Evolutionary conservation across 2,113 vertebrate genomes (phyloP).

Genomic region (Nerophis ophidion): DNA sequence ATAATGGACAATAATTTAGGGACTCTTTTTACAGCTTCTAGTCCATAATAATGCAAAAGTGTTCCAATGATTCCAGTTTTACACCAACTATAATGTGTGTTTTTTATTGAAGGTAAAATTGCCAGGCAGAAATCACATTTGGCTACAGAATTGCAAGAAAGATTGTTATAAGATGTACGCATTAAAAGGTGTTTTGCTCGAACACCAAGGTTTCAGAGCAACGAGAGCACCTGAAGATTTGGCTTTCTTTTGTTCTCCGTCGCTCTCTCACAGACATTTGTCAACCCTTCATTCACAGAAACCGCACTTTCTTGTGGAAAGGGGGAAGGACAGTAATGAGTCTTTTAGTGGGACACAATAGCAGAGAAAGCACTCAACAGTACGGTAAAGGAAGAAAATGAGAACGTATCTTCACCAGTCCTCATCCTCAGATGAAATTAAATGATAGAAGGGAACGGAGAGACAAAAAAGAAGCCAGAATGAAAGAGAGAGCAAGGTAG

Average conservation of each 20-base stretch:
- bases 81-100: background rate
- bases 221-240: constrained; percentile 7
- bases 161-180: background rate
- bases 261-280: constrained; percentile 12
- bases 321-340: constrained; percentile 56
- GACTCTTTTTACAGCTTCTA: background rate
- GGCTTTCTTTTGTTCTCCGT: constrained; percentile 13
- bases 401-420: constrained; percentile 52
- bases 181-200: constrained; percentile 2
- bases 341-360: constrained; percentile 60
- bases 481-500: constrained; percentile 39
- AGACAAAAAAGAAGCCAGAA: constrained; percentile 37
- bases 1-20: background rate
- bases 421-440: constrained; percentile 57
- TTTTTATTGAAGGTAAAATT: background rate
- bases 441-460: constrained; percentile 43
- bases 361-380: constrained; percentile 53
- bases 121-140: background rate
- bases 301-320: constrained; percentile 36
- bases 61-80: background rate
- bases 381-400: constrained; percentile 34
- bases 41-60: background rate
- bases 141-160: background rate
- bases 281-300: constrained; percentile 46
- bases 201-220: constrained; percentile 24